Percentiles rank a stretch among this genome's conserved stretches.
Conservation (phyloP, 2,888 invertebrate species). For the Toxonevra muliebris region DNA sequence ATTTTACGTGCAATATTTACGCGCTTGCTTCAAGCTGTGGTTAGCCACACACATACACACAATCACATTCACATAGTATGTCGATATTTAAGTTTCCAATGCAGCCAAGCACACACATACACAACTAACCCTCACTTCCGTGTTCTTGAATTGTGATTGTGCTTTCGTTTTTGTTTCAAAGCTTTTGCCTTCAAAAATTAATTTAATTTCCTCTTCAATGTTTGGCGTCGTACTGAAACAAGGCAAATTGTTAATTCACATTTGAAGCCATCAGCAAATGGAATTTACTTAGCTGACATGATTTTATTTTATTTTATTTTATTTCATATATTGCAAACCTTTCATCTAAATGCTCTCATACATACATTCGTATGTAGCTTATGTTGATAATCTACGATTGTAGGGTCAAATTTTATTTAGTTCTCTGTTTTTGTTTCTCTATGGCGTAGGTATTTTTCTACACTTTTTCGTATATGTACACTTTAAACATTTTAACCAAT, state of each 20-base stretch:
- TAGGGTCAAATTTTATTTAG: not conserved
- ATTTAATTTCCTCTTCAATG: conserved; percentile 19
- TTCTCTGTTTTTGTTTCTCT: too few relatives aligned
- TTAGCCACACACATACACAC: not conserved
- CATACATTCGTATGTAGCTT: not conserved
- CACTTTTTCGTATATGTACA: too few relatives aligned
- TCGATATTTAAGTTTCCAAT: not conserved
- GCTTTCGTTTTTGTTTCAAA: not conserved
- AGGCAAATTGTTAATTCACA: not conserved
- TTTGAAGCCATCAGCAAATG: not conserved
- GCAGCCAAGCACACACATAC: not conserved
- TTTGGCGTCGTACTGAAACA: not conserved
- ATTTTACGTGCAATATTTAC: not conserved
- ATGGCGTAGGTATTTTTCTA: too few relatives aligned
- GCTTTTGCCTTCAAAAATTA: conserved; percentile 7
- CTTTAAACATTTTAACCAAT: too few relatives aligned
- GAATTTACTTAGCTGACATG: not conserved
- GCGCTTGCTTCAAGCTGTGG: too few relatives aligned
- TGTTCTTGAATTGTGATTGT: not conserved
- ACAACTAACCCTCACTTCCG: conserved; percentile 14
- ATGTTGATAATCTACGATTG: not conserved
- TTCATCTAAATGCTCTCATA: not conserved
- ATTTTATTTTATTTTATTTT: not conserved
- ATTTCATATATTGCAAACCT: not conserved
- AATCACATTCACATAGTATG: not conserved